Evolutionary conservation across 2,797 vertebrate species (phyloP).

Genomic region (Paguma larvata): DNA sequence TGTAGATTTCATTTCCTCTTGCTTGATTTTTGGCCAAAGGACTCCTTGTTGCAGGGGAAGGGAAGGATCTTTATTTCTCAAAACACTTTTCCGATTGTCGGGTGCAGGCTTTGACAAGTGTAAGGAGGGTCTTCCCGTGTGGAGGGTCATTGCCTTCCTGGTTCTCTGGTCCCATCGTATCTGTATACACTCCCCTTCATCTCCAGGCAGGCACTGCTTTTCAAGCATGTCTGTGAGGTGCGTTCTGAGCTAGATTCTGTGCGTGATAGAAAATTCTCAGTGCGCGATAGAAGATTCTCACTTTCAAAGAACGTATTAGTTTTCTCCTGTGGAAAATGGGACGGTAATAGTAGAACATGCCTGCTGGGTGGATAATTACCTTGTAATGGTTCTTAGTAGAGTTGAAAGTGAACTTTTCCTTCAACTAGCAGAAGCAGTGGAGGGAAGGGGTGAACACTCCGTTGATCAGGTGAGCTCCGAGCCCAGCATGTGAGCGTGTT

Average conservation of each 20-base stretch:
- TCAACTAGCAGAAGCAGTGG: background rate
- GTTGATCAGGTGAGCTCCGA: background rate
- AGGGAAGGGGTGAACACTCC: background rate
- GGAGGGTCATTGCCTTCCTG: background rate
- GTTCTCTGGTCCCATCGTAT: background rate
- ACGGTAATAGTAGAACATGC: background rate
- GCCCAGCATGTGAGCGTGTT: background rate
- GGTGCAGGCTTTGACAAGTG: background rate
- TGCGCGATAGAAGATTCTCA: background rate
- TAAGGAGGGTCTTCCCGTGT: fast-evolving
- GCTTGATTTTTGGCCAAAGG: background rate
- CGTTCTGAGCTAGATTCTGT: background rate
- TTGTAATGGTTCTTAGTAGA: background rate
- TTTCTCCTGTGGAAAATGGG: background rate
- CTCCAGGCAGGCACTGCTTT: background rate
- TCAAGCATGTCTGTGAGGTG: background rate
- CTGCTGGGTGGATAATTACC: background rate
- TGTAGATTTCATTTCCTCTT: background rate
- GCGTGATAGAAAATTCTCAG: background rate
- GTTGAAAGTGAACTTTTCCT: background rate
- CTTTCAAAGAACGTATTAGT: background rate
- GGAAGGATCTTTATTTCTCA: background rate
- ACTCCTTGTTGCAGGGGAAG: background rate
- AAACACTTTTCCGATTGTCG: background rate
- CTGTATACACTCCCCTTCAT: fast-evolving